Percentiles rank a stretch among this genome's conserved stretches.
Evolutionary conservation across 2,113 vertebrate genomes (phyloP).

Genomic region (Cepphus grylle): DNA sequence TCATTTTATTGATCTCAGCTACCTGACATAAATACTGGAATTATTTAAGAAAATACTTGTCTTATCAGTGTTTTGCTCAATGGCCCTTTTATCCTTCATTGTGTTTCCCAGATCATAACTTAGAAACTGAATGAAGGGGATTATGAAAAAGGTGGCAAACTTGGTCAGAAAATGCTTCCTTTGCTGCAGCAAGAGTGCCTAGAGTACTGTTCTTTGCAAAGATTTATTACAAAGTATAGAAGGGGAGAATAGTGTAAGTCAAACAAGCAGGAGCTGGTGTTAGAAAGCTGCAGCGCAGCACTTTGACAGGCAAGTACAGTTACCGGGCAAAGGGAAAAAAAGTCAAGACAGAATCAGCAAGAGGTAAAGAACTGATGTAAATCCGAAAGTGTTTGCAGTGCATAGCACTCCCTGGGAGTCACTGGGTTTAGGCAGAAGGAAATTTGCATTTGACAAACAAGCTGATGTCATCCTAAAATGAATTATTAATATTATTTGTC

Average conservation of each 20-base stretch:
- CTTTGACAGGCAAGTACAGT: background rate
- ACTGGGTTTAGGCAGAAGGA: background rate
- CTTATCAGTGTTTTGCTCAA: background rate
- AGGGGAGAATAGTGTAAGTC: background rate
- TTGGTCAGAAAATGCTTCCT: background rate
- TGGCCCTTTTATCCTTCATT: background rate
- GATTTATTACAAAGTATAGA: background rate
- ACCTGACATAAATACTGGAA: background rate
- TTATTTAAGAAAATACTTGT: background rate
- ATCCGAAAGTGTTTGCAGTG: background rate
- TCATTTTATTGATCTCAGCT: background rate
- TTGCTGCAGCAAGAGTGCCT: background rate
- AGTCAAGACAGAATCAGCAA: background rate
- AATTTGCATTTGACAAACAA: background rate
- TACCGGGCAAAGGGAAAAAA: background rate
- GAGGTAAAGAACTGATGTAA: background rate
- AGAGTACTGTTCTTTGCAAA: background rate
- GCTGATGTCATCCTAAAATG: background rate
- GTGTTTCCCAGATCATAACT: background rate
- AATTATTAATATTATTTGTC: conserved; percentile 43
- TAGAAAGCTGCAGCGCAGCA: background rate
- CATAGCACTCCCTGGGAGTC: background rate
- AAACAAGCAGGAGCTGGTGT: background rate
- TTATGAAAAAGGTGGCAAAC: background rate
- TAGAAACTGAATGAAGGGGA: background rate